Conservation (phyloP, 2,888 invertebrate genomes). For the Aplocera efformata region DNA sequence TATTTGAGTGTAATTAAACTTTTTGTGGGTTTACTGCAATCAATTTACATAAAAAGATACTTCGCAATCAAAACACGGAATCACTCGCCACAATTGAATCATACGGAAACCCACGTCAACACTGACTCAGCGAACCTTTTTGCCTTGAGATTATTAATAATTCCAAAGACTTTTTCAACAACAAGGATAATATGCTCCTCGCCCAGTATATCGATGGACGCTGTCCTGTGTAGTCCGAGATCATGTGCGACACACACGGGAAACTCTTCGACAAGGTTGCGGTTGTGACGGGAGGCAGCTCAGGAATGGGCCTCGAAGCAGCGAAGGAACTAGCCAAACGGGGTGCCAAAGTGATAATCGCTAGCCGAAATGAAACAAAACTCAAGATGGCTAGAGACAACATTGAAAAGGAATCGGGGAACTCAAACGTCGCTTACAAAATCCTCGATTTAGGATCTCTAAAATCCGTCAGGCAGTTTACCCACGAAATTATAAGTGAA, state of each 20-base stretch:
- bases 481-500: conserved; percentile 60
- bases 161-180: conserved; percentile 20
- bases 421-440: conserved; percentile 49
- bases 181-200: conserved; percentile 28
- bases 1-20: not conserved
- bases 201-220: conserved; percentile 19
- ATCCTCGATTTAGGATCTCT: conserved; percentile 67
- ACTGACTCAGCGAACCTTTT: conserved; percentile 26
- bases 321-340: conserved; percentile 65
- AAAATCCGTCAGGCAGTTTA: conserved; percentile 77
- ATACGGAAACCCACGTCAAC: conserved; percentile 8
- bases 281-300: conserved; percentile 64
- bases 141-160: conserved; percentile 31
- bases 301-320: conserved; percentile 67
- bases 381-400: conserved; percentile 52
- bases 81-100: conserved; percentile 3
- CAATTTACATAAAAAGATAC: conserved; percentile 10
- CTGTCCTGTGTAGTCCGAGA: not conserved
- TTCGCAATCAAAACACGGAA: conserved; percentile 14
- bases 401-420: conserved; percentile 54
- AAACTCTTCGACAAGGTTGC: conserved; percentile 59
- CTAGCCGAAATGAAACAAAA: conserved; percentile 72
- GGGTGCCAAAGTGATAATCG: conserved; percentile 74
- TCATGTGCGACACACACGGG: conserved; percentile 46
- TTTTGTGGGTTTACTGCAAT: not conserved